Conservation (phyloP, 64 coral and sea anemone genomes). For the Montipora sp. region DNA sequence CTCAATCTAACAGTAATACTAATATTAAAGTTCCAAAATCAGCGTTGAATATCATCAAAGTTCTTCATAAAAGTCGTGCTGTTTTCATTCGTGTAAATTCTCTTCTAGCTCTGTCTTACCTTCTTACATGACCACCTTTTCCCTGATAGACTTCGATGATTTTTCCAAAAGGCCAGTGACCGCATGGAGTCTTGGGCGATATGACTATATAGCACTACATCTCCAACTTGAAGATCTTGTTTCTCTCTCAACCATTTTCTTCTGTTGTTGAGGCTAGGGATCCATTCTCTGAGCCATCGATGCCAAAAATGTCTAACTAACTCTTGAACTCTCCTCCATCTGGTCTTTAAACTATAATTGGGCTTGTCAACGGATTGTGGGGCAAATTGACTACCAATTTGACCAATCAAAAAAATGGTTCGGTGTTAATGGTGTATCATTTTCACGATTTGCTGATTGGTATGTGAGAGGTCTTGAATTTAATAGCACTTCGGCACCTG, state of each 20-base stretch:
- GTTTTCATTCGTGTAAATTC: too few species aligned
- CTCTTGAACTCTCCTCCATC: constrained; percentile 66
- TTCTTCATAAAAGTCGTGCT: too few species aligned
- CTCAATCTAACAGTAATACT: too few species aligned
- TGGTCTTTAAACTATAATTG: constrained; percentile 15
- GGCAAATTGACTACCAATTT: constrained; percentile 60
- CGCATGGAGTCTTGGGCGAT: background rate
- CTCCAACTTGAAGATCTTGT: background rate
- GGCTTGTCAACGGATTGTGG: constrained; percentile 44
- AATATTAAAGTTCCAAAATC: too few species aligned
- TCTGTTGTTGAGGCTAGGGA: constrained; percentile 60
- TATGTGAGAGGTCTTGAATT: constrained; percentile 73
- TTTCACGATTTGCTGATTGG: constrained; percentile 38
- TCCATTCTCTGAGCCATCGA: constrained; percentile 56
- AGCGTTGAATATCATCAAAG: too few species aligned
- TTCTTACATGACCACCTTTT: background rate
- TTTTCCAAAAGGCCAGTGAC: background rate
- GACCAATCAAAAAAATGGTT: constrained; percentile 69
- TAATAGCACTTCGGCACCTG: constrained; percentile 56
- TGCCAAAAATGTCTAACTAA: constrained; percentile 61
- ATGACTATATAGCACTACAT: background rate
- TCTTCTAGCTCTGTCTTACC: too few species aligned
- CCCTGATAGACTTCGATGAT: background rate
- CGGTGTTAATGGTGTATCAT: constrained; percentile 40
- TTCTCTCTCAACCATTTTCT: constrained; percentile 27